Evolutionary conservation across 2,113 vertebrate genomes (phyloP).

Genomic region (Boleophthalmus pectinirostris): DNA sequence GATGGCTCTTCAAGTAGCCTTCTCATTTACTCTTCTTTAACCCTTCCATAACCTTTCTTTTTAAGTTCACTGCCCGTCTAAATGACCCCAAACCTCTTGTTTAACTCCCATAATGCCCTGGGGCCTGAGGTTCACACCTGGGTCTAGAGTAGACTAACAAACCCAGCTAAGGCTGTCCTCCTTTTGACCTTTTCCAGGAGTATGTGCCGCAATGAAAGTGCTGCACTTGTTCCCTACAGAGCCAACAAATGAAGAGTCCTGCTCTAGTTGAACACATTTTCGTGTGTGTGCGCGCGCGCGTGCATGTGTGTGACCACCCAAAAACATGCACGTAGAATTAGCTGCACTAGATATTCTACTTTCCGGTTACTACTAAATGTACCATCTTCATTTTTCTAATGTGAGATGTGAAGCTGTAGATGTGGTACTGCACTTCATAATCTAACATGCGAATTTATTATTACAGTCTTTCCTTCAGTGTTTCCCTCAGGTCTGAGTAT

Average conservation of each 20-base stretch:
- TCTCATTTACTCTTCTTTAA: slow-evolving; percentile 27
- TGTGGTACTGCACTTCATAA: slow-evolving; percentile 34
- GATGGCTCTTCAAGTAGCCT: background rate
- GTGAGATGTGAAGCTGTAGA: slow-evolving; percentile 12
- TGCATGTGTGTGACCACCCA: too few relatives aligned
- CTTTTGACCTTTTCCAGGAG: slow-evolving; percentile 30
- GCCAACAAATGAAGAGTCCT: slow-evolving; percentile 16
- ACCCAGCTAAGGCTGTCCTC: slow-evolving; percentile 50
- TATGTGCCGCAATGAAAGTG: slow-evolving; percentile 10
- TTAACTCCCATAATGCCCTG: slow-evolving; percentile 67
- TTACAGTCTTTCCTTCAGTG: slow-evolving; percentile 47
- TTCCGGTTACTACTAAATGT: background rate
- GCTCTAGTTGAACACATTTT: slow-evolving; percentile 30
- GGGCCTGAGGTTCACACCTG: slow-evolving; percentile 48
- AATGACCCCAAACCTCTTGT: slow-evolving; percentile 44
- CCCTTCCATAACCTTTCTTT: slow-evolving; percentile 16
- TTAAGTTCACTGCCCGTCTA: slow-evolving; percentile 12
- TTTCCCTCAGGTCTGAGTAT: slow-evolving; percentile 31
- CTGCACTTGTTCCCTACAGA: slow-evolving; percentile 41
- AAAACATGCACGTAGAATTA: background rate
- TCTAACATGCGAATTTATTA: slow-evolving; percentile 30
- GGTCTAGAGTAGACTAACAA: slow-evolving; percentile 17
- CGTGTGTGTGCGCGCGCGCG: background rate
- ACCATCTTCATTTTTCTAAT: slow-evolving; percentile 25
- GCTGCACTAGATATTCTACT: background rate